Conservation (phyloP, 2,113 vertebrate species). For the Lycaon pictus region DNA sequence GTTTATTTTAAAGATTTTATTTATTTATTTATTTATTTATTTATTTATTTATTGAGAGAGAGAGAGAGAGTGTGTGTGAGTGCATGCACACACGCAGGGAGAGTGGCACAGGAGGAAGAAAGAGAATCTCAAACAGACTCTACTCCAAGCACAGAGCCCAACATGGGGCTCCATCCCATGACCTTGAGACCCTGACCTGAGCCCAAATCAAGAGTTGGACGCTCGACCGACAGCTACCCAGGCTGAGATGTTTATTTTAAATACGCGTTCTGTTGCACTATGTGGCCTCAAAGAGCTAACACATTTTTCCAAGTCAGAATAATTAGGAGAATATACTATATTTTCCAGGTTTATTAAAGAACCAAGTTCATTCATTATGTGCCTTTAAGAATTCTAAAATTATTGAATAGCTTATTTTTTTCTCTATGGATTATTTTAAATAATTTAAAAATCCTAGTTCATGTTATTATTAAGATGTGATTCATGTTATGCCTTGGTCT, state of each 20-base stretch:
- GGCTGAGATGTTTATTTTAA: constrained; percentile 16
- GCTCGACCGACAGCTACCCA: neutral
- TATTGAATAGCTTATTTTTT: neutral
- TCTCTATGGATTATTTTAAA: constrained; percentile 18
- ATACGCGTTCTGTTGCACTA: neutral
- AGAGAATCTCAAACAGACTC: neutral
- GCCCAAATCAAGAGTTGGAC: neutral
- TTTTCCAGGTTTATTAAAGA: constrained; percentile 41
- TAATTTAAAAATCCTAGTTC: neutral
- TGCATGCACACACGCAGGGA: neutral
- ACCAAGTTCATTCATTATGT: constrained; percentile 14
- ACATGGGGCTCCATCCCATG: neutral
- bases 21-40: neutral
- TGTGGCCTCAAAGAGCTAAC: neutral
- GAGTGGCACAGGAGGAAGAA: neutral
- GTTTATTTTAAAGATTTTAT: neutral
- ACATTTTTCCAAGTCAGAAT: constrained; percentile 2
- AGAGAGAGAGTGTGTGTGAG: neutral
- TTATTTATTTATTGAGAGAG: neutral
- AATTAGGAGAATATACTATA: neutral
- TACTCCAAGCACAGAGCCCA: neutral
- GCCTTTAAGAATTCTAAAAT: constrained; percentile 55
- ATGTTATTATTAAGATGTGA: neutral
- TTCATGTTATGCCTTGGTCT: constrained; percentile 18
- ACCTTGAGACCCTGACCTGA: neutral